Evolutionary conservation across 2,113 vertebrate species (phyloP), one percentile per base, ranked within the genome.

Genomic region (Calidris pygmaea): DNA sequence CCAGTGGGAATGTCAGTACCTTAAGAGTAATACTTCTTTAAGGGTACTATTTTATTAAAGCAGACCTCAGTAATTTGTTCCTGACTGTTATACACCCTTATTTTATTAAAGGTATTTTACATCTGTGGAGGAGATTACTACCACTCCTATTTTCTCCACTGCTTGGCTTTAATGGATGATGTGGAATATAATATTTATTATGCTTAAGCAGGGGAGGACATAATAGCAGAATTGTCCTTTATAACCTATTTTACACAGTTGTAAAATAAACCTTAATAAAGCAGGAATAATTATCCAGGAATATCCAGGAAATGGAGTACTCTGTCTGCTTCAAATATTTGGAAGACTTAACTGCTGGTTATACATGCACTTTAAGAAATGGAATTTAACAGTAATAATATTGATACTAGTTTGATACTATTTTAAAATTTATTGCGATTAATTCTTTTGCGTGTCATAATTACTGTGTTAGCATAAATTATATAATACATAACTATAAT

Each of bases 101-200:
- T 91, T 98, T 97, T 97, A 97, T 97, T 97, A 96, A 90, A 95
- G 86, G 58, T 94, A 96, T 96, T 98, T 98, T 98, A 96, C 82
- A 95, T 97, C 84, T 96, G 43, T 93, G 88, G 89, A 95, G 84
- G 73, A 95, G 95, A 95, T 96, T 97, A 96, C 87, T 91, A 83
- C 75, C 81, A 89, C 89, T 94, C 63, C 94, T 97, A 78, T 97
- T 89, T 98, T 97, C 95, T 96, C 84, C 79, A 94, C 70, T 79
- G 87, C 90, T 97, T 97, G 93, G 78, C 91, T 97, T 98, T 94
- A 95, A 93, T 94, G 86, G 91, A 93, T 97, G 83, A 74, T 88
- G 29, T 79, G 71, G 93, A 89, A 96, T 94, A 95, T 95, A 95
- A 93, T 97, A 97, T 98, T 97, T 98, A 96, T 97, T 89, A 97